Evolutionary conservation across 2,113 vertebrate genomes (phyloP).

Genomic region (Dendrocopos noguchii): DNA sequence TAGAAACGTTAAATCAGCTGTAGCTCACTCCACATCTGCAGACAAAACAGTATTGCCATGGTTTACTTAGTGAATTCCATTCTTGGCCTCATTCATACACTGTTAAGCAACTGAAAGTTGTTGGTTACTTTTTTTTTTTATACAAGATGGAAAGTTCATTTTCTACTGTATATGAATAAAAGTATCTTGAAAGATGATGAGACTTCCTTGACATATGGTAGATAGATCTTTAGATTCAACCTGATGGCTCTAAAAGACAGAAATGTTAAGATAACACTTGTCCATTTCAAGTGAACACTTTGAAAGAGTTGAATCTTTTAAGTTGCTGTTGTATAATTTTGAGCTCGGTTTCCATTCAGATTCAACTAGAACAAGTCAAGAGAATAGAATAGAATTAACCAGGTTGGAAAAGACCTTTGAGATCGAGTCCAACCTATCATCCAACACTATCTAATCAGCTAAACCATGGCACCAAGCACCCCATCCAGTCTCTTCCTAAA

Average conservation of each 20-base stretch:
- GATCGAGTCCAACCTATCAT: no score
- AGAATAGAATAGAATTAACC: neutral
- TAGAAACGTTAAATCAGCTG: conserved; percentile 6
- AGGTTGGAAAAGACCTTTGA: no score
- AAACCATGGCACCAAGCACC: no score
- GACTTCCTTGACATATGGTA: neutral
- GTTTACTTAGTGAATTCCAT: conserved; percentile 42
- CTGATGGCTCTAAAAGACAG: neutral
- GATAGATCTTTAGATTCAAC: neutral
- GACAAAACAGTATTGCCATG: neutral
- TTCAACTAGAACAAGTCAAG: neutral
- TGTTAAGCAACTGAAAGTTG: neutral
- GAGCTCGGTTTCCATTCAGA: neutral
- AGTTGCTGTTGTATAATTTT: neutral
- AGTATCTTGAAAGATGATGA: neutral
- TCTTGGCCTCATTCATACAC: neutral
- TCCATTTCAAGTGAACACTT: neutral
- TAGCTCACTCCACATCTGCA: neutral
- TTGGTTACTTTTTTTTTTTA: neutral
- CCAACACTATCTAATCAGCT: no score
- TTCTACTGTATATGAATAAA: neutral
- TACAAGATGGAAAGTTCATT: conserved; percentile 2
- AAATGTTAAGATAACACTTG: neutral
- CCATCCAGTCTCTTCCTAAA: no score
- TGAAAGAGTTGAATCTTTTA: neutral